Percentiles rank a stretch among this genome's conserved stretches.
Evolutionary conservation across 2,888 invertebrate genomes (phyloP).

Genomic region (Synergus laeviventris): DNA sequence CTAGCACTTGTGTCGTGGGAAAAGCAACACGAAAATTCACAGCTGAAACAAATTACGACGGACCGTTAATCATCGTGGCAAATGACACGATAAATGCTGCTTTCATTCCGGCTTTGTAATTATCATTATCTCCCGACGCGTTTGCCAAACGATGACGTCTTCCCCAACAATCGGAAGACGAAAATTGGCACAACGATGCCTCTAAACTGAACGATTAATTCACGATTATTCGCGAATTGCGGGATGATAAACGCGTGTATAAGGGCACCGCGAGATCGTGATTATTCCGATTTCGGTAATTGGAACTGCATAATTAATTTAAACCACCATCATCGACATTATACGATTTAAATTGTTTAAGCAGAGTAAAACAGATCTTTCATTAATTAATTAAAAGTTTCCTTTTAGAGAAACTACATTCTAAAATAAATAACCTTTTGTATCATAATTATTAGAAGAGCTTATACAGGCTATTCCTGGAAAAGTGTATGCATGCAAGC

Average conservation of each 20-base stretch:
- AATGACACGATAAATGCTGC: conserved; percentile 19
- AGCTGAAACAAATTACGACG: conserved; percentile 15
- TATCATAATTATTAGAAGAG: not conserved
- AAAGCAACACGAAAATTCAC: conserved; percentile 18
- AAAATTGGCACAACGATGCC: not conserved
- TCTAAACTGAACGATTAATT: conserved; percentile 20
- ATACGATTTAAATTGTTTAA: not conserved
- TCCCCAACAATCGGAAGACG: conserved; percentile 2
- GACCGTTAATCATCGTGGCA: conserved; percentile 18
- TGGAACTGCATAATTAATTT: conserved; percentile 68
- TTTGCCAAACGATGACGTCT: conserved; percentile 16
- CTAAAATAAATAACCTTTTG: not conserved
- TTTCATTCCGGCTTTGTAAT: conserved; percentile 10
- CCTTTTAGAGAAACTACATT: not conserved
- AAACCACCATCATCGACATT: conserved; percentile 62
- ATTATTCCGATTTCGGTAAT: conserved; percentile 63
- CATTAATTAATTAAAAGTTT: no score
- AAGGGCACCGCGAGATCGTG: not conserved
- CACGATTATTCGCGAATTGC: conserved; percentile 17
- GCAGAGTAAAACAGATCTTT: no score
- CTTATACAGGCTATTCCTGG: not conserved
- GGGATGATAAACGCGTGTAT: not conserved
- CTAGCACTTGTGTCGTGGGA: conserved; percentile 7
- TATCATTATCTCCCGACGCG: conserved; percentile 6
- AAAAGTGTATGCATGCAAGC: not conserved